Percentiles rank a stretch among this genome's conserved stretches.
phyloP scores from a whole-genome alignment of 2,113 vertebrate species.

The Neodon shergylaensis region DNA sequence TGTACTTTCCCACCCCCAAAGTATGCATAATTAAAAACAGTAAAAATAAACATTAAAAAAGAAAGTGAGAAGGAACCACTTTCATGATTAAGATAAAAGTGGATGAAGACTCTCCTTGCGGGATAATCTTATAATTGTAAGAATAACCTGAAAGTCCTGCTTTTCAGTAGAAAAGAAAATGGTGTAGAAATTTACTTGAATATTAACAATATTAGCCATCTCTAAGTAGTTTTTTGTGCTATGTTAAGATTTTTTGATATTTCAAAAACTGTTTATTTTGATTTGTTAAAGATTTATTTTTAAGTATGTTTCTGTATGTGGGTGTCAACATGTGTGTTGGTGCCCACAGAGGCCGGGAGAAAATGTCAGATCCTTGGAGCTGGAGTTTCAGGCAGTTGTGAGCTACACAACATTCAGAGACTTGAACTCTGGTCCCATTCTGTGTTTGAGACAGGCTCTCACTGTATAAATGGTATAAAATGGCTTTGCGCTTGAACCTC shows the following conservation, averaged over 20 bases:
- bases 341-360: not conserved
- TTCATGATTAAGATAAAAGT: conserved; percentile 21
- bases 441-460: not conserved
- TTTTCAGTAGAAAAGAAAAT: conserved; percentile 30
- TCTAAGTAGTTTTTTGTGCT: not conserved
- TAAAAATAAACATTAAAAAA: not conserved
- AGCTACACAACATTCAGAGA: not conserved
- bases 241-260: not conserved
- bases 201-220: not conserved
- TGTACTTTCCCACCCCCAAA: too few species aligned
- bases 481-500: not conserved
- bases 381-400: not conserved
- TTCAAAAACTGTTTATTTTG: not conserved
- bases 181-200: not conserved
- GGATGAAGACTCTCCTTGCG: not conserved
- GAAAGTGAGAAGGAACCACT: not conserved
- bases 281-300: not conserved
- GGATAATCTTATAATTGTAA: not conserved
- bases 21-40: not conserved
- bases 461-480: not conserved
- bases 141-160: not conserved
- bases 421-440: not conserved
- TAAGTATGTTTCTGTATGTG: too few species aligned
- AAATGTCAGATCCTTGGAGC: not conserved
- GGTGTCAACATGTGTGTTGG: not conserved